Evolutionary conservation across 2,888 invertebrate genomes (phyloP), one percentile per base, ranked within the genome.

Genomic region (Drosophila sordidapex): DNA sequence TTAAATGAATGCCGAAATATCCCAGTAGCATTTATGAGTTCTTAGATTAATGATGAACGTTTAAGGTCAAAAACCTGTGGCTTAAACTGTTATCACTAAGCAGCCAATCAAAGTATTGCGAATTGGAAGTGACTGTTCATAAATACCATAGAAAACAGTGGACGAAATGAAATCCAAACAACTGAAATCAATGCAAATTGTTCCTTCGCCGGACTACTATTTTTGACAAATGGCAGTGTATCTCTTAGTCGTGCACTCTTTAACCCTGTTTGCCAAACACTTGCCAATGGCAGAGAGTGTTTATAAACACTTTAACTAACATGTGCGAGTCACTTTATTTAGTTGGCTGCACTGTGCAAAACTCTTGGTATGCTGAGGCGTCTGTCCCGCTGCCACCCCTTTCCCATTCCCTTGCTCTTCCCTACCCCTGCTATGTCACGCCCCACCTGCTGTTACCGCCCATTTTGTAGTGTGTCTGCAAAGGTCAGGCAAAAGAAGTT

Each of bases 401-500:
- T 7, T 11, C 8, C 4, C 25, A 3, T 46, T 6, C 51, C 21
- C 25, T 4, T 3, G n/a, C 18, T 1, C 31, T 36, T 6, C 5
- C 11, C 21, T 7, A 21, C 27, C 27, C 11, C 25, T 38, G 21
- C 7, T 46, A 15, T 15, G 46, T 25, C 7, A 25, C 43, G 21
- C 54, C 29, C 18, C 49, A 36, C 29, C 40, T 74, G 61, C 51
- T 25, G 35, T 27, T 51, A 21, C 46, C 36, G 7, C 11, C 38
- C 52, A 21, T 31, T 57, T 51, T 61, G 27, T 70, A 35, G 52
- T 54, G 56, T 59, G 58, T 54, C 71, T 71, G 76, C 58, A 66
- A 79, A 79, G 79, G 79, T 79, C 79, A 74, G 78, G 70, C 69
- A 67, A 72, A 70, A 64, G 74, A 81, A 84, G 89, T 87, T 87